Evolutionary conservation across 2,888 invertebrate genomes (phyloP).

Genomic region (Pammene fasciana): DNA sequence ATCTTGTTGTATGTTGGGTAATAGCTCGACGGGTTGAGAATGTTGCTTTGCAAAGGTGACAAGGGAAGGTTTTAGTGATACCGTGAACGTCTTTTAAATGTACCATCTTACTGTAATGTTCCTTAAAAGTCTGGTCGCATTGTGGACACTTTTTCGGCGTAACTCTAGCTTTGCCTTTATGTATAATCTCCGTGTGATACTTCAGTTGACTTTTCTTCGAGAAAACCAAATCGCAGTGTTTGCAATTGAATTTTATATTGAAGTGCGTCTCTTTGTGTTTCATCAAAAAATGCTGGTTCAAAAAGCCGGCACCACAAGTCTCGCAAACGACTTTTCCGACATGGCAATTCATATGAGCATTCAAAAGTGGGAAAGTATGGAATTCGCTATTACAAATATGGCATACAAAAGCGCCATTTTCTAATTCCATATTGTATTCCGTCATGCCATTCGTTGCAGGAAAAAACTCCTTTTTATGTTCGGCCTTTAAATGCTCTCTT

Average conservation of each 20-base stretch:
- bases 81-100: constrained; percentile 62
- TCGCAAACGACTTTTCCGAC: constrained; percentile 67
- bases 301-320: constrained; percentile 60
- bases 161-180: constrained; percentile 55
- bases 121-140: constrained; percentile 59
- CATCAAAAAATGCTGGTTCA: constrained; percentile 57
- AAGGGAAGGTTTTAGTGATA: constrained; percentile 53
- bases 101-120: constrained; percentile 60
- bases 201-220: constrained; percentile 69
- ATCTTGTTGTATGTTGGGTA: constrained; percentile 60
- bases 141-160: constrained; percentile 57
- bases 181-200: constrained; percentile 69
- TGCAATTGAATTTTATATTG: constrained; percentile 55
- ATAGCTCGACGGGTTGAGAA: constrained; percentile 56
- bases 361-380: constrained; percentile 56
- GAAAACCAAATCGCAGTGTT: constrained; percentile 66
- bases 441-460: constrained; percentile 61
- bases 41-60: constrained; percentile 55
- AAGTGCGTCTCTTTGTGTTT: constrained; percentile 61
- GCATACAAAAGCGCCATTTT: constrained; percentile 55
- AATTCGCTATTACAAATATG: constrained; percentile 58
- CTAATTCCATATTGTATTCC: constrained; percentile 57
- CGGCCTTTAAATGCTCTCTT: constrained; percentile 53
- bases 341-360: constrained; percentile 62
- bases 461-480: constrained; percentile 54